Base-by-base conservation (phyloP, 2,888 invertebrate species). In the Gnatocerus cornutus region DNA sequence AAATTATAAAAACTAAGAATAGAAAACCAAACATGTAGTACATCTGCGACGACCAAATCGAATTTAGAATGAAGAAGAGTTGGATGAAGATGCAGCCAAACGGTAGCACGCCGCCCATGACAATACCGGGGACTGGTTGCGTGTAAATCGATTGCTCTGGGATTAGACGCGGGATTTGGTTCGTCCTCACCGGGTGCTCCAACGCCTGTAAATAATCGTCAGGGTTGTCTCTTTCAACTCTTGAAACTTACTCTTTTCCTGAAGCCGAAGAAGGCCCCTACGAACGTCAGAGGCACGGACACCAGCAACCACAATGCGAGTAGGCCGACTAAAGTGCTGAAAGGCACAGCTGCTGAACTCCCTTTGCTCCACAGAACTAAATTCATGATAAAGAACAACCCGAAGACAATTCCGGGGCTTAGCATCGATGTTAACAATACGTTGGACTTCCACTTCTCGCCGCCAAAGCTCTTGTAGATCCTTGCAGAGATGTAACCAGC, bases 21-120 rank as follows among this genome's bases (percentile, higher is more conserved):
- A 99, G 89, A 87, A 99, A 99, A 73, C 99, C 99, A 84, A 96
- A 99, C 99, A 99, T 99, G 90, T 99, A 99, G 87, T 99, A 99
- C 89, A 97, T 97, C 88, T 99, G 97, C 66, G 89, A 92, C 76
- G 92, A 97, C 99, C 99, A 99, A 69, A 99, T 93, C 68, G 98
- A 98, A 87, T 98, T 99, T 71, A 99, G 90, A 76, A 99, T 99
- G 86, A 99, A 99, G 89, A 99, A 99, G 21, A 99, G 90, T 84
- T 99, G 99, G 79, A 99, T 99, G 86, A 99, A 99, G 84, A 98
- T 97, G 85, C 97, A 97, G 41, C 97, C 99, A 85, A 99, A 99
- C 0, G 99, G 99, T 78, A 99, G 86, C 53, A 99, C 97, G 41
- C 99, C 99, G 5, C 99, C 99, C 98, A 99, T 99, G 53, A 99